Evolutionary conservation across 1,140 invertebrate genomes (phyloP), one percentile per base, ranked within the genome.

Genomic region (Triops cancriformis): DNA sequence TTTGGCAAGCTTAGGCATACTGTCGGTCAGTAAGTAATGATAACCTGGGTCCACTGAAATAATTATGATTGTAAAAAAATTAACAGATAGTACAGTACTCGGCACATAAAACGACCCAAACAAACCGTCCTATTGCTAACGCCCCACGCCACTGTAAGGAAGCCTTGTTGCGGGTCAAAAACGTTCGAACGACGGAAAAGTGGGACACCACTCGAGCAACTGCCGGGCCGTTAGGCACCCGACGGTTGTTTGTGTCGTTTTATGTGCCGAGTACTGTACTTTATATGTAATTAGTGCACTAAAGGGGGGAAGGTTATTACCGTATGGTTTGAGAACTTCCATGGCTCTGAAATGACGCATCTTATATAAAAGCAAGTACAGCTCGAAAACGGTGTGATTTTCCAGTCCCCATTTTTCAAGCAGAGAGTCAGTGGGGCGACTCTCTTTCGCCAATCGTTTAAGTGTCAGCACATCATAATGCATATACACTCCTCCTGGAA

Each of bases 291-390:
- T 72, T 28, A n/a, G n/a, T n/a, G n/a, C n/a, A n/a, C n/a, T n/a
- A n/a, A n/a, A n/a, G n/a, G n/a, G n/a, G n/a, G n/a, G 72, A 76
- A 18, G 77, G 80, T 64, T 73, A 72, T 79, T 81, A 87, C 86
- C 87, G 82, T 88, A 90, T 42, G 86, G 82, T 82, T 89, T 88
- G 1, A 95, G 82, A 26, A 89, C 84, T 45, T 85, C 81, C 88
- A 95, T 90, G 2, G 90, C 90, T 80, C 90, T 87, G 81, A 90
- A 90, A 80, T 94, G 89, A 79, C 91, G 87, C 89, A 94, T 92
- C 81, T 84, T 85, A 27, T 84, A 90, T 4, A 93, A 85, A 26
- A 92, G 82, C 1, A 89, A 85, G 83, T 94, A 95, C 7, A 97
- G 84, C 83, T 94, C 91, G 73, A 89, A 83, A 1, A 94, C 88